phyloP scores from a whole-genome alignment of 2,797 vertebrate genomes.

The Falco naumanni region DNA sequence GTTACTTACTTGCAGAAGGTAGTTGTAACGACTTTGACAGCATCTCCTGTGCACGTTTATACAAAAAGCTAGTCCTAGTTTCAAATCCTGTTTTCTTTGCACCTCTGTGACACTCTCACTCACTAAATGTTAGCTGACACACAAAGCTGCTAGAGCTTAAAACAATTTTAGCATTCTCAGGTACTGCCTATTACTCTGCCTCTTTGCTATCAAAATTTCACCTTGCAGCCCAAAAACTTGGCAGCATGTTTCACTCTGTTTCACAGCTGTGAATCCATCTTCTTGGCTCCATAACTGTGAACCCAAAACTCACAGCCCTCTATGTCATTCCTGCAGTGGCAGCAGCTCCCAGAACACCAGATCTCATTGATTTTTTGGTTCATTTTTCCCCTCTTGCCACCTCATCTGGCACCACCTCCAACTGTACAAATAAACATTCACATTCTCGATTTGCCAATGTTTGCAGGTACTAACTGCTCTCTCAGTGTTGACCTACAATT shows the following conservation, averaged over 20 bases:
- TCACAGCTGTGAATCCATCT: background rate
- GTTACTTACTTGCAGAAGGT: background rate
- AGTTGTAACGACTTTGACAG: background rate
- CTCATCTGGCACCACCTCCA: background rate
- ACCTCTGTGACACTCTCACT: slow-evolving; percentile 3
- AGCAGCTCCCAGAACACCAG: background rate
- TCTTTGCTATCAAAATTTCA: background rate
- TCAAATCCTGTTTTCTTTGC: slow-evolving; percentile 61
- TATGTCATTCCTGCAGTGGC: background rate
- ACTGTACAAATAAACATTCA: background rate
- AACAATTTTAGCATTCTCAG: background rate
- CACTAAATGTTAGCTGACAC: background rate
- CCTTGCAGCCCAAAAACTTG: background rate
- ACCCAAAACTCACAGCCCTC: background rate
- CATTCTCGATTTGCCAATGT: background rate
- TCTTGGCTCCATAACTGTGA: background rate
- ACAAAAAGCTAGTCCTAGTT: slow-evolving; percentile 40
- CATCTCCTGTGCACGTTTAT: background rate
- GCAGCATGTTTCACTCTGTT: background rate
- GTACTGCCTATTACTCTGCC: background rate
- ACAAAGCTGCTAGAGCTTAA: background rate
- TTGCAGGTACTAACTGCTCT: background rate
- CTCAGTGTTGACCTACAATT: background rate
- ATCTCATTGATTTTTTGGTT: background rate
- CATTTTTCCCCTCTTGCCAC: background rate